Conservation (phyloP, 1,140 invertebrate species). For the Campoletis sonorensis region DNA sequence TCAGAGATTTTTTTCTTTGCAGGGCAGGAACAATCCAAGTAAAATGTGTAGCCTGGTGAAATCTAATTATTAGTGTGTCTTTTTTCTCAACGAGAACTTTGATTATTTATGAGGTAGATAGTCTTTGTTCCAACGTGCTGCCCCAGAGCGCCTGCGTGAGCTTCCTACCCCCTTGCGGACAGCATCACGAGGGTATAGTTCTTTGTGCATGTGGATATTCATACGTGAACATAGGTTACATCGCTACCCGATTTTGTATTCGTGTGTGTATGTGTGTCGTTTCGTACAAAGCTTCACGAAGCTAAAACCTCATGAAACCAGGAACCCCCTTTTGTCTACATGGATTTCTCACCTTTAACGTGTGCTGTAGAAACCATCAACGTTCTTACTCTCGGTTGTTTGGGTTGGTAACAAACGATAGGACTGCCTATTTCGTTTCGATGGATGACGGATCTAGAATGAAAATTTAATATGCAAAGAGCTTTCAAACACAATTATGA, state of each 20-base stretch:
- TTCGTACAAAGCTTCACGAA: neutral
- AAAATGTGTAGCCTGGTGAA: constrained; percentile 45
- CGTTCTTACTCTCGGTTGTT: neutral
- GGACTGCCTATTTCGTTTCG: neutral
- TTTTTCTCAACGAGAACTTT: constrained; percentile 40
- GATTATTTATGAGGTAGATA: constrained; percentile 46
- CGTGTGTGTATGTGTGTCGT: too few species aligned
- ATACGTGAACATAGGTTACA: neutral
- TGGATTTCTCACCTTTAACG: constrained; percentile 1
- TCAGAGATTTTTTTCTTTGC: constrained; percentile 33
- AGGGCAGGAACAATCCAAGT: constrained; percentile 18
- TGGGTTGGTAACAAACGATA: neutral
- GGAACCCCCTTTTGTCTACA: constrained; percentile 16
- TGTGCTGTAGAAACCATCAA: neutral
- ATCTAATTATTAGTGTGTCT: constrained; percentile 51
- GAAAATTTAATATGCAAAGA: neutral
- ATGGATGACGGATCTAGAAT: neutral
- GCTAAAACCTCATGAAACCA: neutral
- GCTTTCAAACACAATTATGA: neutral
- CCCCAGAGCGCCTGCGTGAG: neutral
- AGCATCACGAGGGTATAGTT: too few species aligned
- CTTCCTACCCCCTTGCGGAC: neutral
- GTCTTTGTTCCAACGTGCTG: constrained; percentile 33
- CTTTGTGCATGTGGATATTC: too few species aligned
- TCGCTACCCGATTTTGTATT: neutral